A percentile compares a stretch with the other conserved stretches of the same genome.
Evolutionary conservation across 2,888 invertebrate species (phyloP).

Genomic region (Leptopilina myrica): DNA sequence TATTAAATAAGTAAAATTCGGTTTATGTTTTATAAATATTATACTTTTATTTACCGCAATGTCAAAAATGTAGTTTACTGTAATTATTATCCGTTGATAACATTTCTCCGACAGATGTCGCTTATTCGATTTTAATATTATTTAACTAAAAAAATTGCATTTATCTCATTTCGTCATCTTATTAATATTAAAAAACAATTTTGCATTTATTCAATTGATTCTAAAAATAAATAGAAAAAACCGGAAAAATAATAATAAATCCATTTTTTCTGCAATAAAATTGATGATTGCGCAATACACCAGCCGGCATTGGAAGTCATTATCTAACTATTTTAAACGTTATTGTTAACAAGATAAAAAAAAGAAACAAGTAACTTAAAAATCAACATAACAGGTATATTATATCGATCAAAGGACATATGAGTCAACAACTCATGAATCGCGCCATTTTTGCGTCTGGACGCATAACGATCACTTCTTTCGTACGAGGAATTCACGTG

Average conservation of each 20-base stretch:
- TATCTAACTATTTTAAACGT: not conserved
- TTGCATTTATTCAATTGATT: not conserved
- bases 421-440: slow-evolving; percentile 65
- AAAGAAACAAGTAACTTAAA: not conserved
- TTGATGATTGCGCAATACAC: slow-evolving; percentile 9
- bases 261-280: not conserved
- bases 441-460: slow-evolving; percentile 61
- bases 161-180: too few relatives aligned
- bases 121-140: too few relatives aligned
- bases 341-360: not conserved
- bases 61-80: too few relatives aligned
- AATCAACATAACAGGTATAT: not conserved
- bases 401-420: slow-evolving; percentile 53
- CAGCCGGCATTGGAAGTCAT: slow-evolving; percentile 2
- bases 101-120: too few relatives aligned
- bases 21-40: too few relatives aligned
- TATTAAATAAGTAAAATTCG: too few relatives aligned
- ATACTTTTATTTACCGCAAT: too few relatives aligned
- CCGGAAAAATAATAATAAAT: not conserved
- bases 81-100: too few relatives aligned
- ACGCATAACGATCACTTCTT: slow-evolving; percentile 60
- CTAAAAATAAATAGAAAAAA: not conserved
- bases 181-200: not conserved
- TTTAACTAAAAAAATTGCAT: too few relatives aligned
- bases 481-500: slow-evolving; percentile 62